phyloP scores from a whole-genome alignment of 2,888 invertebrate genomes.

The Ophion obscuratus region DNA sequence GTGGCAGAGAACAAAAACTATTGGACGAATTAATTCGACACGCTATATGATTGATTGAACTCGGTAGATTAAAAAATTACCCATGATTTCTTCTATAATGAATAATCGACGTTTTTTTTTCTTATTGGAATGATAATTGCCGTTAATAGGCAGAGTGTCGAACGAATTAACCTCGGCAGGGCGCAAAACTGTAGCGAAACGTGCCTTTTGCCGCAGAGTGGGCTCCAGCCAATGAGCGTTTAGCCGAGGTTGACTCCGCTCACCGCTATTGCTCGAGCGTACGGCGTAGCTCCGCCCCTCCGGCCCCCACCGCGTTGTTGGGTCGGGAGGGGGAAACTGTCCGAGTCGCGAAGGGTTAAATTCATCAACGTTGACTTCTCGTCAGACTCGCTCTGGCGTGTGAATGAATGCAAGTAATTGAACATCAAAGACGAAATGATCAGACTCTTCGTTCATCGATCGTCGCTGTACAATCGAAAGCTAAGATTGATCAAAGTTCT shows the following conservation, averaged over 20 bases:
- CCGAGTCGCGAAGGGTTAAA: background rate
- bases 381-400: background rate
- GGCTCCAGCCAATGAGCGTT: no score
- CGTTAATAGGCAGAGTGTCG: background rate
- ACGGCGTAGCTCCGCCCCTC: background rate
- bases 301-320: background rate
- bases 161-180: background rate
- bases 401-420: constrained; percentile 12
- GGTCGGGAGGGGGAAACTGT: background rate
- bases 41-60: background rate
- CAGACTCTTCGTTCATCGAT: constrained; percentile 17
- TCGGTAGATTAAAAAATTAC: background rate
- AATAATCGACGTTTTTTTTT: background rate
- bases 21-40: background rate
- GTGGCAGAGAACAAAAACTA: no score
- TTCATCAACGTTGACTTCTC: background rate
- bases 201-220: background rate
- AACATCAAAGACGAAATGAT: background rate
- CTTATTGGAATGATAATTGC: background rate
- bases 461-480: constrained; percentile 2
- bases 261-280: no score
- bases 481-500: background rate
- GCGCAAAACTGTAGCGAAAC: background rate
- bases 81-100: background rate
- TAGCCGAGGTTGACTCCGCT: no score